Evolutionary conservation across 1,140 invertebrate species (phyloP), one percentile per base, ranked within the genome.

Genomic region (Cotesia vestalis): DNA sequence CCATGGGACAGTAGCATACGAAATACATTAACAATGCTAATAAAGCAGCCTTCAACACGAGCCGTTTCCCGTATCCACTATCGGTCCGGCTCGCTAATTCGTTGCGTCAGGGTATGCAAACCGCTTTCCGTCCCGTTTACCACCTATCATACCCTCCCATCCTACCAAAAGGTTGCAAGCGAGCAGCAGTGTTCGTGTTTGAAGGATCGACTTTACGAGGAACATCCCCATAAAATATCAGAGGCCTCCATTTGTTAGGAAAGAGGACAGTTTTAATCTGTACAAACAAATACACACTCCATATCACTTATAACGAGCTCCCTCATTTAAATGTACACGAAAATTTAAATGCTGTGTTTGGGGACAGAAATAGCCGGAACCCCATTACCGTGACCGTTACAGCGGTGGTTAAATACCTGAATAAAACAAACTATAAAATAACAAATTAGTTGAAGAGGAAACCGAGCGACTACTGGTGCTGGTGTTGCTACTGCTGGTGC

Each of bases 1-100:
- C 46, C 38, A 36, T 64, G 51, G 64, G 46, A 66, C 36, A 57
- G 40, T 20, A 55, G 69, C 35, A 63, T 59, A 75, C 71, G 69
- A 71, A 73, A 77, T 75, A 72, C 66, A 76, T 79, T 75, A 76
- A 77, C 77, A 77, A 77, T 76, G 76, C 76, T 76, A 77, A 78
- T 78, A 78, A 75, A 73, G 72, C 72, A 76, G 75, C 69, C 75
- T 68, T 73, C 77, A 64, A 74, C 72, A 72, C 60, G 68, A 60
- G 64, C 60, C 66, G 62, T 77, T 77, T 72, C 75, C 66, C 71
- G 67, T 40, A 40, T 55, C 72, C 73, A 77, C 75, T 79, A 79
- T 64, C 73, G 36, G 76, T 64, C 57, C 73, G 69, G 70, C 73
- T 72, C 72, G 71, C 57, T 73, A 76, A 78, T 78, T 79, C 74